Evolutionary conservation across 2,797 vertebrate genomes (phyloP).

Genomic region (Myripristis murdjan): DNA sequence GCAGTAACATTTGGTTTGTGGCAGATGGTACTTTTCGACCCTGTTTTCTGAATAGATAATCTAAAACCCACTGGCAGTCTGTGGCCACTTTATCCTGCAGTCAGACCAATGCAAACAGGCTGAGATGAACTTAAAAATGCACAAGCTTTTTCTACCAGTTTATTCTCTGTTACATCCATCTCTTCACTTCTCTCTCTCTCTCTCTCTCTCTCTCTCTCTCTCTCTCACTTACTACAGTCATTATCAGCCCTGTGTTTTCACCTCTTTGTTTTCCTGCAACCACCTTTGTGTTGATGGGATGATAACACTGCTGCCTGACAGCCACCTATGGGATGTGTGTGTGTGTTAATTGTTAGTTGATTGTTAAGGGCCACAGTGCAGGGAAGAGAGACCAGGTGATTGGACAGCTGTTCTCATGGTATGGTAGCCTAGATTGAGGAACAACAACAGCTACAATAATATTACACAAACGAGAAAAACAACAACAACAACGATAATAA

Average conservation of each 20-base stretch:
- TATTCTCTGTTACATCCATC: background rate
- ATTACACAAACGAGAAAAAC: too few species aligned
- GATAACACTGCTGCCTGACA: slow-evolving; percentile 22
- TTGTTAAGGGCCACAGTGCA: slow-evolving; percentile 12
- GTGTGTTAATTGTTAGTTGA: slow-evolving; percentile 28
- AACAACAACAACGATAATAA: too few species aligned
- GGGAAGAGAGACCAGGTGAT: background rate
- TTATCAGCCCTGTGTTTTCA: slow-evolving; percentile 24
- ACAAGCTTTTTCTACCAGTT: background rate
- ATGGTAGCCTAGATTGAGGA: background rate
- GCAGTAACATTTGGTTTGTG: slow-evolving; percentile 19
- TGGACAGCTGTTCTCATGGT: slow-evolving; percentile 12
- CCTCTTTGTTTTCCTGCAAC: slow-evolving; percentile 22
- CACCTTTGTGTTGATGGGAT: slow-evolving; percentile 12
- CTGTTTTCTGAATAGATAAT: slow-evolving; percentile 46
- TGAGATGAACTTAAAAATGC: background rate
- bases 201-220: background rate
- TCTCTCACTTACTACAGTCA: slow-evolving; percentile 12
- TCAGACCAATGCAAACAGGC: slow-evolving; percentile 21
- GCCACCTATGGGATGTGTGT: slow-evolving; percentile 8
- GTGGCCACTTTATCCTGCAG: slow-evolving; percentile 8
- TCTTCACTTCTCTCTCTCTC: background rate
- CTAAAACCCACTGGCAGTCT: slow-evolving; percentile 26
- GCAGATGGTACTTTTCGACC: slow-evolving; percentile 23
- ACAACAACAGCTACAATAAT: too few species aligned